Percentiles rank a stretch among this genome's conserved stretches.
Evolutionary conservation across 1,140 invertebrate genomes (phyloP).

Genomic region (Bradynema listronoti): DNA sequence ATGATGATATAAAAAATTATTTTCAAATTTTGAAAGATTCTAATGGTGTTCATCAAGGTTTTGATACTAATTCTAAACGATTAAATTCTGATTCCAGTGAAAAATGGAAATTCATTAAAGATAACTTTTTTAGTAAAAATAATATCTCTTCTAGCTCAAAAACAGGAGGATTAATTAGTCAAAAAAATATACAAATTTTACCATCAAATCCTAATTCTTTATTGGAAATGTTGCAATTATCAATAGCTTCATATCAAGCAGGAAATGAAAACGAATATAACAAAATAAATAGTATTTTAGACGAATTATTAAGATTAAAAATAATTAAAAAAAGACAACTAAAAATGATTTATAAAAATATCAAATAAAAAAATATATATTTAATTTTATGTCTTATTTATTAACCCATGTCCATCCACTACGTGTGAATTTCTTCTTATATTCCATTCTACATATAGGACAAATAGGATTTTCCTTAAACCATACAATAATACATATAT

Average conservation of each 20-base stretch:
- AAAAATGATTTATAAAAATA: slow-evolving; percentile 25
- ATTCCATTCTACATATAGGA: too few species aligned
- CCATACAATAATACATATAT: neutral
- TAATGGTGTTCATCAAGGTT: slow-evolving; percentile 26
- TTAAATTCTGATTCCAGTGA: slow-evolving; percentile 30
- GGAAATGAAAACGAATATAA: slow-evolving; percentile 27
- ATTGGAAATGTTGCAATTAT: slow-evolving; percentile 18
- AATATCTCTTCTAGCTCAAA: neutral
- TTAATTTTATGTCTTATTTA: neutral
- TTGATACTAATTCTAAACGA: slow-evolving; percentile 28
- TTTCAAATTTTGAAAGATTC: slow-evolving; percentile 29
- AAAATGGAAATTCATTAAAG: slow-evolving; percentile 33
- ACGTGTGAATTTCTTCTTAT: too few species aligned
- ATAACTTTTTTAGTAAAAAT: slow-evolving; percentile 10
- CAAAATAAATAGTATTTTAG: slow-evolving; percentile 28
- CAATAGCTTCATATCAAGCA: slow-evolving; percentile 17
- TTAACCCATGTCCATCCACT: too few species aligned
- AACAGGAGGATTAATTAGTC: slow-evolving; percentile 20
- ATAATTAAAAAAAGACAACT: slow-evolving; percentile 20
- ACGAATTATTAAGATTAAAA: slow-evolving; percentile 24
- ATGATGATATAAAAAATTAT: slow-evolving; percentile 32
- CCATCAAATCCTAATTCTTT: slow-evolving; percentile 27
- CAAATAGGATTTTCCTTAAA: slow-evolving; percentile 1
- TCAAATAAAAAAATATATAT: slow-evolving; percentile 8
- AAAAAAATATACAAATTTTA: neutral